Percentiles rank a stretch among this genome's conserved stretches.
phyloP scores from a whole-genome alignment of 2,888 invertebrate genomes.

The Siphlonurus alternatus region DNA sequence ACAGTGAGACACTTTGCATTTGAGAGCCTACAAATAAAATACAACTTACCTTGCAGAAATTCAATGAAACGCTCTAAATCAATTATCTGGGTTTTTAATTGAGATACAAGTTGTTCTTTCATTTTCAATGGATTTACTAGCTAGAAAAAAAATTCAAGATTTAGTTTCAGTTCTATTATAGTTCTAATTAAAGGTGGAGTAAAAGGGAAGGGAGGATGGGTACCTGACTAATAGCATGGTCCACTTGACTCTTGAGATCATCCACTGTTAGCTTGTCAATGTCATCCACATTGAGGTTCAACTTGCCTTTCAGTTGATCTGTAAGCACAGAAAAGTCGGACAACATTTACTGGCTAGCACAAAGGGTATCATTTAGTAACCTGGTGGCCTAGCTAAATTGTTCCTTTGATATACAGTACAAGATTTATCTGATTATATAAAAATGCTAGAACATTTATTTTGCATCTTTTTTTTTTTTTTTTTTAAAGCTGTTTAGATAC shows the following conservation, averaged over 20 bases:
- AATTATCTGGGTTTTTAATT: slow-evolving; percentile 90
- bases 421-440: too few species aligned
- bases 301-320: slow-evolving; percentile 68
- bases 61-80: slow-evolving; percentile 95
- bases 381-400: too few species aligned
- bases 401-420: too few species aligned
- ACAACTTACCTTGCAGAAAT: slow-evolving; percentile 60
- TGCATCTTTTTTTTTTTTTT: too few species aligned
- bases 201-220: not conserved
- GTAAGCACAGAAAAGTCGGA: slow-evolving; percentile 14
- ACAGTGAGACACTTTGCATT: too few species aligned
- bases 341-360: not conserved
- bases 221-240: slow-evolving; percentile 70
- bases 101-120: slow-evolving; percentile 89
- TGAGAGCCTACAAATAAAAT: too few species aligned
- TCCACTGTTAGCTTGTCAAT: slow-evolving; percentile 56
- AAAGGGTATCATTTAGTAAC: too few species aligned
- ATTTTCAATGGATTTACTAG: slow-evolving; percentile 87
- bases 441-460: too few species aligned
- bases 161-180: not conserved
- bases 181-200: not conserved
- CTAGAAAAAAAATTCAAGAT: slow-evolving; percentile 23
- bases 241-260: slow-evolving; percentile 74
- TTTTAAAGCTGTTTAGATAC: too few species aligned
- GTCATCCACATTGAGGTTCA: slow-evolving; percentile 74